phyloP scores from a whole-genome alignment of 2,888 invertebrate species.

The Apamea epomidion region DNA sequence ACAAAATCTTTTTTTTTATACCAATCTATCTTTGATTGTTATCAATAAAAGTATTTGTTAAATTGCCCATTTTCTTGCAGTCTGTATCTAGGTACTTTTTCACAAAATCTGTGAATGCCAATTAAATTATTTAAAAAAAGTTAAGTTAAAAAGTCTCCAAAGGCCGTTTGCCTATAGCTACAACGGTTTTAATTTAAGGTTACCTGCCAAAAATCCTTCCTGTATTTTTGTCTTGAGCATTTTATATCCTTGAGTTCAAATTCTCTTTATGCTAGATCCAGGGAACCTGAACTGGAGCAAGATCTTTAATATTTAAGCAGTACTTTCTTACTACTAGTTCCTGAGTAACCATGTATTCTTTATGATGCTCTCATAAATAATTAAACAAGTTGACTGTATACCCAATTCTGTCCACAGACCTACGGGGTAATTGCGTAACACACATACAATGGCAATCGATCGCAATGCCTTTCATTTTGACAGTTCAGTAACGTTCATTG shows the following conservation, averaged over 20 bases:
- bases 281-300: neutral
- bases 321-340: neutral
- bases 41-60: neutral
- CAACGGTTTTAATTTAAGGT: neutral
- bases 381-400: neutral
- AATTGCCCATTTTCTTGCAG: neutral
- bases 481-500: neutral
- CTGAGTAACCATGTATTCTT: neutral
- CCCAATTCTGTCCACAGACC: neutral
- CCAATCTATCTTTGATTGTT: no score
- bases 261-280: neutral
- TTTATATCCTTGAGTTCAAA: no score
- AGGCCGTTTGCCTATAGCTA: neutral
- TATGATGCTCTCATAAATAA: neutral
- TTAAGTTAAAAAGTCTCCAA: neutral
- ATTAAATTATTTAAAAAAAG: neutral
- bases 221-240: no score
- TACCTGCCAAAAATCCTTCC: neutral
- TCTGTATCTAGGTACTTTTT: neutral
- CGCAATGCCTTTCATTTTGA: neutral
- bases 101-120: neutral
- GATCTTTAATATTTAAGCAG: constrained; percentile 1
- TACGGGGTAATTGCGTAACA: neutral
- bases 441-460: neutral
- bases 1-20: neutral